A percentile compares a stretch with the other conserved stretches of the same genome.
phyloP scores from a whole-genome alignment of 1,140 invertebrate genomes.

The Cydia splendana region DNA sequence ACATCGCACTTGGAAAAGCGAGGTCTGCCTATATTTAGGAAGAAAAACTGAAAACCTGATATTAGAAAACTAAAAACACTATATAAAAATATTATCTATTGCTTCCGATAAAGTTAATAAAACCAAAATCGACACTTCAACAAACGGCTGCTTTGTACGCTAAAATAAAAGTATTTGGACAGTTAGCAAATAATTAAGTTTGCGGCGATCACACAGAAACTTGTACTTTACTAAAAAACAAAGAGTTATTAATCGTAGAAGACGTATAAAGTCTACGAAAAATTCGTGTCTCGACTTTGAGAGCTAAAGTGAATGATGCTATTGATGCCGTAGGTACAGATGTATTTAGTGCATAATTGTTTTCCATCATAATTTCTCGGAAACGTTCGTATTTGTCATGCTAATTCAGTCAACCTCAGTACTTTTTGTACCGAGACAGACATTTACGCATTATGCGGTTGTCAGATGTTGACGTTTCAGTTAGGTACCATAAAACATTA shows the following conservation, averaged over 20 bases:
- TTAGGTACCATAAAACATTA: too few relatives aligned
- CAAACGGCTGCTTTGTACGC: neutral
- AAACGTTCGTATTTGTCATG: too few relatives aligned
- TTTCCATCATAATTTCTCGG: too few relatives aligned
- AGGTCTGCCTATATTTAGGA: constrained; percentile 1
- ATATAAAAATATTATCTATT: constrained; percentile 7
- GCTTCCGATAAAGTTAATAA: neutral
- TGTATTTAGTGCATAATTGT: too few relatives aligned
- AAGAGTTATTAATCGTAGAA: neutral
- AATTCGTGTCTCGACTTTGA: too few relatives aligned
- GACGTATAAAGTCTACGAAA: too few relatives aligned
- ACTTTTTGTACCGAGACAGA: too few relatives aligned
- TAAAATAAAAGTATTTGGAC: neutral
- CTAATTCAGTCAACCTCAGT: too few relatives aligned
- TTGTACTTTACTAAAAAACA: constrained; percentile 37
- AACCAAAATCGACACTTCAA: neutral
- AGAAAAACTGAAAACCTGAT: neutral
- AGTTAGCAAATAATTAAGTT: neutral
- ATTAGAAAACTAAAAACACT: constrained; percentile 4
- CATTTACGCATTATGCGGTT: too few relatives aligned
- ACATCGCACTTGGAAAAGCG: neutral
- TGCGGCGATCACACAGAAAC: constrained; percentile 13
- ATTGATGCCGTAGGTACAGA: too few relatives aligned
- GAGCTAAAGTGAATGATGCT: too few relatives aligned
- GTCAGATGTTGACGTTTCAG: too few relatives aligned